Conservation (phyloP, 2,888 invertebrate species). For the Tholera decimalis region DNA sequence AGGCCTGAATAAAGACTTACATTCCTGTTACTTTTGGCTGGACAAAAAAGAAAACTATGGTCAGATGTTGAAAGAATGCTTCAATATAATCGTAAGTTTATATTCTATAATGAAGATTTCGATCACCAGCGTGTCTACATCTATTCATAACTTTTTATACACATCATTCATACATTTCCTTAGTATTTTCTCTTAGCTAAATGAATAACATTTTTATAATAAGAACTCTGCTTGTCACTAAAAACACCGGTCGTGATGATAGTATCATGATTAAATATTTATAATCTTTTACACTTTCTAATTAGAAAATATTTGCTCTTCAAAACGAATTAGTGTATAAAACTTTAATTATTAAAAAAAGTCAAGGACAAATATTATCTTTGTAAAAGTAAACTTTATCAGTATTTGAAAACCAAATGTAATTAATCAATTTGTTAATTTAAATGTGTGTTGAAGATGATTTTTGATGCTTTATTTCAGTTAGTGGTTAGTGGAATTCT, state of each 20-base stretch:
- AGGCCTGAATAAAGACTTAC: slow-evolving; percentile 77
- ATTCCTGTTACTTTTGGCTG: slow-evolving; percentile 71
- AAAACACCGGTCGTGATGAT: slow-evolving; percentile 24
- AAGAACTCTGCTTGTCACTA: not conserved
- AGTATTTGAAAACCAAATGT: not conserved
- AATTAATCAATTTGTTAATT: not conserved
- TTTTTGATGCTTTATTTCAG: too few relatives aligned
- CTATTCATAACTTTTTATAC: not conserved
- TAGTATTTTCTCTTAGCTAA: not conserved
- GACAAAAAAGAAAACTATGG: slow-evolving; percentile 79
- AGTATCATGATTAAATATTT: not conserved
- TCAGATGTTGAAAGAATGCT: slow-evolving; percentile 82
- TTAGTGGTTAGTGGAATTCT: too few relatives aligned
- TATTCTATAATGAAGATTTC: not conserved
- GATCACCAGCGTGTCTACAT: not conserved
- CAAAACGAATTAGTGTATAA: not conserved
- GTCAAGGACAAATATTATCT: slow-evolving; percentile 25
- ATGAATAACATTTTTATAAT: not conserved
- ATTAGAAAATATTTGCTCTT: not conserved
- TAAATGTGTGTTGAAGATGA: too few relatives aligned
- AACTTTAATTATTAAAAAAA: not conserved
- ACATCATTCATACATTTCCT: not conserved
- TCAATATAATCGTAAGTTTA: slow-evolving; percentile 79
- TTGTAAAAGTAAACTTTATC: not conserved
- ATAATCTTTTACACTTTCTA: slow-evolving; percentile 27